Evolutionary conservation across 2,888 invertebrate species (phyloP), one percentile per base, ranked within the genome.

Genomic region (Beris morrisii): DNA sequence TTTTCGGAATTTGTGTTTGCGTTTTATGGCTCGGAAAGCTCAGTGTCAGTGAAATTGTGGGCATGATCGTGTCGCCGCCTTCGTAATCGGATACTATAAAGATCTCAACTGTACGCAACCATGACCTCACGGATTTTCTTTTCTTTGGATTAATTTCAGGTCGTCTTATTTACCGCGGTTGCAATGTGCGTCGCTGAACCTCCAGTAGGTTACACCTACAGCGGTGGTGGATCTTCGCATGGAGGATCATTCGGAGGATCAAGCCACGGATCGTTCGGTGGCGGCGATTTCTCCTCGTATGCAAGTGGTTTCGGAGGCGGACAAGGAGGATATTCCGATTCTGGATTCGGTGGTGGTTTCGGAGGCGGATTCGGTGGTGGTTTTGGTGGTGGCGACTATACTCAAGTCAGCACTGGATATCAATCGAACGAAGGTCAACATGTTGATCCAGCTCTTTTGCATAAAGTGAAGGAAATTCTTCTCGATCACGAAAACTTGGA

Each of bases 401-500:
- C 84, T 63, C 84, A 87, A 72, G 90, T 90, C 64, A 84, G 88
- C 71, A 84, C 86, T 71, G 90, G 91, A 70, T 86, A 85, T 80
- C 88, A 88, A 77, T 88, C 89, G 74, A 87, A 84, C 75, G 91
- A 91, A 77, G 91, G 91, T 69, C 88, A 88, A 73, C 84, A 87
- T 79, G 89, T 91, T 74, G 91, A 91, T 80, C 82, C 84, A 52
- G 85, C 85, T 67, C 86, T 91, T 70, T 85, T 91, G 67, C 91
- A 91, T 74, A 89, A 90, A 79, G 86, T 91, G 77, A 87, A 90
- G 74, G 88, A 89, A 78, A 90, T 91, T 80, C 85, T 91, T 72
- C 84, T 91, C 71, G 88, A 86, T 77, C 90, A 91, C 81, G 91
- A 91, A 77, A 81, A 86, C 69, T 81, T 83, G 55, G 80, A 81